These are phyloP conservation scores for Holotrichia oblita DNA, from an alignment of 1,140 invertebrate genomes.

Conservation along the genomic window DNA sequence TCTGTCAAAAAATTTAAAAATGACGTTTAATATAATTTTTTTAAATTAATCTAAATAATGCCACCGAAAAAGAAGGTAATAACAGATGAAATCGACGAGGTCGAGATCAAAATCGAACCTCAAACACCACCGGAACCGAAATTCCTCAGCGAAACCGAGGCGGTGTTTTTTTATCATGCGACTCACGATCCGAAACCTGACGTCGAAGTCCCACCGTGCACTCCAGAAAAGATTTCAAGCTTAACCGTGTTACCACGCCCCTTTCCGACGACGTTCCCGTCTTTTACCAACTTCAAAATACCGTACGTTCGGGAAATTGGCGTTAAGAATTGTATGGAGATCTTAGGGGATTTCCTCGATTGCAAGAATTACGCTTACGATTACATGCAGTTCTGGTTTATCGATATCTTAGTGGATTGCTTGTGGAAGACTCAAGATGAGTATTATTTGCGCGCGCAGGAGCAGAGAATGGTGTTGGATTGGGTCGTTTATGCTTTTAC, in stretches of 20 bases:
- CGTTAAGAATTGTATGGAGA: slow-evolving; percentile 52
- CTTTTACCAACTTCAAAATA: slow-evolving; percentile 46
- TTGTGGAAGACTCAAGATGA: slow-evolving; percentile 58
- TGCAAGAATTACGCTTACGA: slow-evolving; percentile 54
- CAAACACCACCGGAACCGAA: slow-evolving; percentile 29
- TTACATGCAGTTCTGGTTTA: slow-evolving; percentile 57
- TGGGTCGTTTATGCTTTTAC: slow-evolving; percentile 56
- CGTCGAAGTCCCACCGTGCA: slow-evolving; percentile 18
- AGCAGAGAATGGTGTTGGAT: slow-evolving; percentile 55
- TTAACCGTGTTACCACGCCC: neutral
- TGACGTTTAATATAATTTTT: slow-evolving; percentile 2
- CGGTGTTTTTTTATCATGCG: neutral
- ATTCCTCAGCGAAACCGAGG: neutral
- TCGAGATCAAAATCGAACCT: neutral
- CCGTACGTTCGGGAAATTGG: slow-evolving; percentile 54
- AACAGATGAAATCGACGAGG: too few relatives aligned
- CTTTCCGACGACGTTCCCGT: slow-evolving; percentile 29
- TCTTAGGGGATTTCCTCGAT: slow-evolving; percentile 50
- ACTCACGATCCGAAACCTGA: neutral
- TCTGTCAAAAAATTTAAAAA: too few relatives aligned
- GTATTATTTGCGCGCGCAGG: slow-evolving; percentile 48
- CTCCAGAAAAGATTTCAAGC: neutral
- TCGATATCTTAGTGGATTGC: slow-evolving; percentile 58
- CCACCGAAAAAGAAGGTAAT: neutral
- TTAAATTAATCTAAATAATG: too few relatives aligned